These are phyloP conservation scores for Montipora capricornis DNA, from an alignment of 64 coral and sea anemone species.

Conservation along the genomic window DNA sequence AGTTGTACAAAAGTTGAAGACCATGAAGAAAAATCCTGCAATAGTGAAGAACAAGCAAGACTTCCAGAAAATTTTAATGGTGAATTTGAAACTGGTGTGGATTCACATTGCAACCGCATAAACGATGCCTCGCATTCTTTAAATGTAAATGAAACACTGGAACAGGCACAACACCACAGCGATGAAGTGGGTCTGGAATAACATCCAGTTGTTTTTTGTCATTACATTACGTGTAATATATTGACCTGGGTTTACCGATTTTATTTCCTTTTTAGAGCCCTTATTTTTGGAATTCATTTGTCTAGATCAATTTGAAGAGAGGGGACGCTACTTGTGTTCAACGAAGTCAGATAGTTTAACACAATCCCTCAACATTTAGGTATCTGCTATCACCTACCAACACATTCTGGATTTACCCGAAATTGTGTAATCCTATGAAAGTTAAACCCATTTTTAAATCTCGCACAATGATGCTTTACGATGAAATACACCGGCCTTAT, in stretches of 20 bases:
- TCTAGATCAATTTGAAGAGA: too few relatives aligned
- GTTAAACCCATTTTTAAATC: too few relatives aligned
- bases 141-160: not conserved
- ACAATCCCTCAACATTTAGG: too few relatives aligned
- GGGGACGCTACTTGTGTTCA: too few relatives aligned
- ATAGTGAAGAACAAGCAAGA: not conserved
- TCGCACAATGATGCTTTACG: too few relatives aligned
- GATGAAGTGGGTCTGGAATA: not conserved
- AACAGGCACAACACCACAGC: not conserved
- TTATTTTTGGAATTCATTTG: too few relatives aligned
- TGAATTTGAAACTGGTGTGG: not conserved
- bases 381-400: too few relatives aligned
- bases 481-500: too few relatives aligned
- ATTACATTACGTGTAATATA: too few relatives aligned
- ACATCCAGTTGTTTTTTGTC: not conserved
- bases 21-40: not conserved
- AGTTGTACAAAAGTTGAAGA: not conserved
- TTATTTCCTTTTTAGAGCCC: too few relatives aligned
- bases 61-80: not conserved
- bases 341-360: too few relatives aligned
- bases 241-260: too few relatives aligned
- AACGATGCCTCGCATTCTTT: not conserved
- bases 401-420: not conserved
- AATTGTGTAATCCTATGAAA: not conserved
- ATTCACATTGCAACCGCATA: not conserved